A percentile compares a stretch with the other conserved stretches of the same genome.
These are phyloP conservation scores for Antechinus stuartii DNA, from an alignment of 2,113 vertebrate species.

Conservation along the genomic window DNA sequence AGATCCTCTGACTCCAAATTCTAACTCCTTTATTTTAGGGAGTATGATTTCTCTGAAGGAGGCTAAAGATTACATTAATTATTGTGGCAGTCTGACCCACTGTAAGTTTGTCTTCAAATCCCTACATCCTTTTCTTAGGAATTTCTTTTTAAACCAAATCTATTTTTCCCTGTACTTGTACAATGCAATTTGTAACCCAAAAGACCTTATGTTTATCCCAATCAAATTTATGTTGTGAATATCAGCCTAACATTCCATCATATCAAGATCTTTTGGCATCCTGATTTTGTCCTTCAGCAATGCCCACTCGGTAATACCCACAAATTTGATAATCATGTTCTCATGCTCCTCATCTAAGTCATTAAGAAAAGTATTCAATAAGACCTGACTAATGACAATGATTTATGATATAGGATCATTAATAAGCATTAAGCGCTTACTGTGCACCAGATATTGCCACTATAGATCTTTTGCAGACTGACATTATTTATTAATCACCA, in stretches of 20 bases:
- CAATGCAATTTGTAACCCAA: neutral
- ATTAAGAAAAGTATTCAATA: neutral
- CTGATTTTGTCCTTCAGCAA: neutral
- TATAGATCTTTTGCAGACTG: neutral
- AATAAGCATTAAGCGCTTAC: neutral
- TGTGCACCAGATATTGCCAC: neutral
- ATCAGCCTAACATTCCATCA: neutral
- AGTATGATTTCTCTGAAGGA: neutral
- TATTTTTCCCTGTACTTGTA: neutral
- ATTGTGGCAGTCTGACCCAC: neutral
- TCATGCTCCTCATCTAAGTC: neutral
- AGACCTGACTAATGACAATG: neutral
- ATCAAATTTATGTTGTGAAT: neutral
- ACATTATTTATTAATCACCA: neutral
- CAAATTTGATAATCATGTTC: neutral
- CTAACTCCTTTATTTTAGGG: neutral
- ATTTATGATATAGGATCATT: neutral
- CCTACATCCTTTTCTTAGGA: neutral
- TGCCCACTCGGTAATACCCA: neutral
- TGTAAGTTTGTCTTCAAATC: neutral
- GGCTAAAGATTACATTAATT: neutral
- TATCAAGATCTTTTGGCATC: neutral
- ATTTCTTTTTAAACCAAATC: neutral
- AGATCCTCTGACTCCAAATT: neutral
- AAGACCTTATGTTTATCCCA: neutral